phyloP scores from a whole-genome alignment of 2,797 vertebrate genomes.

The Onychomys leucogaster region DNA sequence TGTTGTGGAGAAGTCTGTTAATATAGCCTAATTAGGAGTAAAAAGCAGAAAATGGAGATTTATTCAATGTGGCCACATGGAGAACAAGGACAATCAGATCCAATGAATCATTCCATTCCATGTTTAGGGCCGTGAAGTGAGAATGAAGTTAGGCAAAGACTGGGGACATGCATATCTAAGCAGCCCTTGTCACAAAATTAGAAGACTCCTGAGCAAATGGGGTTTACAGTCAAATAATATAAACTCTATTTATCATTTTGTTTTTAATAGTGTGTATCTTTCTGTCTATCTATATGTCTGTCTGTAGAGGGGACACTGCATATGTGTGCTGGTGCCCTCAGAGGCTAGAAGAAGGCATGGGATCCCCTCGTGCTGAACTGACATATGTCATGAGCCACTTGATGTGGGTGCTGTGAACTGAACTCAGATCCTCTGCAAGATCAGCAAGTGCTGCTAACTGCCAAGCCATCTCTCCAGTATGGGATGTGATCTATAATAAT shows the following conservation, averaged over 20 bases:
- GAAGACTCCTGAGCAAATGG: not conserved
- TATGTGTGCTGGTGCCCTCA: not conserved
- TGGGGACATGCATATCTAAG: not conserved
- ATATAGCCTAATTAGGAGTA: not conserved
- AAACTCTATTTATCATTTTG: not conserved
- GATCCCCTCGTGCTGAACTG: not conserved
- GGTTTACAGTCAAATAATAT: no score
- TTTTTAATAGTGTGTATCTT: not conserved
- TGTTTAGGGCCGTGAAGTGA: not conserved
- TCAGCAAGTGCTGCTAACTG: not conserved
- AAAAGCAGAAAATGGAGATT: not conserved
- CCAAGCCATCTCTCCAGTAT: not conserved
- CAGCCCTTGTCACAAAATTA: not conserved
- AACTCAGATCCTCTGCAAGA: not conserved
- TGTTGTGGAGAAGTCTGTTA: not conserved
- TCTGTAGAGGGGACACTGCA: not conserved
- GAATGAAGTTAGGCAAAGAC: not conserved
- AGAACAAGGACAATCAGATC: not conserved
- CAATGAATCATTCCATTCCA: not conserved
- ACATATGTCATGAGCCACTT: not conserved
- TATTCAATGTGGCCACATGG: not conserved
- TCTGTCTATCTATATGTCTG: not conserved
- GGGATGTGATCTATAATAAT: not conserved
- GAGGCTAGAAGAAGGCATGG: not conserved
- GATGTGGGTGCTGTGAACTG: not conserved